phyloP scores from a whole-genome alignment of 2,888 invertebrate species.

The Neoaliturus tenellus region DNA sequence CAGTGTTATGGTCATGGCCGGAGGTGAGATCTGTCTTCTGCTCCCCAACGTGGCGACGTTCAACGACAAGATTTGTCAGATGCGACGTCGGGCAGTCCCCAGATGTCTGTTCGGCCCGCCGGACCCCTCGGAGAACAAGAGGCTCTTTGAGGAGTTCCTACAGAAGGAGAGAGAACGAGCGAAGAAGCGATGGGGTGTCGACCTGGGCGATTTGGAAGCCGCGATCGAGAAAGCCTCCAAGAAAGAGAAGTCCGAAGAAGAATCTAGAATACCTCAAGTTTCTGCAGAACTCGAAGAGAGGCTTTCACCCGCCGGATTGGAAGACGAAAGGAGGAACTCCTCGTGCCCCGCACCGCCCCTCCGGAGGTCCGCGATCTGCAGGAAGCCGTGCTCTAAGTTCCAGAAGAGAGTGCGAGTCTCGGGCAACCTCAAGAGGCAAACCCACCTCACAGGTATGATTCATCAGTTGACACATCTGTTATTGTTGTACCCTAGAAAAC shows the following conservation, averaged over 20 bases:
- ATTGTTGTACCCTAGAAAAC: no score
- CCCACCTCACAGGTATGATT: conserved; percentile 41
- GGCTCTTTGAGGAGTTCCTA: conserved; percentile 42
- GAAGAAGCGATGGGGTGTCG: conserved; percentile 35
- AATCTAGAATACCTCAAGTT: neutral
- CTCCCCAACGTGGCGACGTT: neutral
- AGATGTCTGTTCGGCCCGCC: conserved; percentile 52
- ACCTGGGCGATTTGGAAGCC: conserved; percentile 13
- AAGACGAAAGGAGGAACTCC: neutral
- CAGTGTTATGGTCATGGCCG: conserved; percentile 37
- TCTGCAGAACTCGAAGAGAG: conserved; percentile 13
- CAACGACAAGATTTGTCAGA: conserved; percentile 34
- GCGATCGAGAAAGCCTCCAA: conserved; percentile 7
- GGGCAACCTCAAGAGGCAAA: conserved; percentile 24
- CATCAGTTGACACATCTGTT: neutral
- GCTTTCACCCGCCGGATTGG: neutral
- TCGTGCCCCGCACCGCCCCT: neutral
- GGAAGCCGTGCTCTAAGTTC: conserved; percentile 9
- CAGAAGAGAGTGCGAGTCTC: conserved; percentile 28
- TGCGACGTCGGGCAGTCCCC: conserved; percentile 10
- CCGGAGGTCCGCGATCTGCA: neutral
- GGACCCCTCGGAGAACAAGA: conserved; percentile 41
- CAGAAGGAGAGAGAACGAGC: conserved; percentile 34
- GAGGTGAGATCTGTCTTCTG: conserved; percentile 36
- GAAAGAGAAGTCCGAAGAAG: neutral